Conservation (phyloP, 2,888 invertebrate genomes). For the Chalcis sispes region DNA sequence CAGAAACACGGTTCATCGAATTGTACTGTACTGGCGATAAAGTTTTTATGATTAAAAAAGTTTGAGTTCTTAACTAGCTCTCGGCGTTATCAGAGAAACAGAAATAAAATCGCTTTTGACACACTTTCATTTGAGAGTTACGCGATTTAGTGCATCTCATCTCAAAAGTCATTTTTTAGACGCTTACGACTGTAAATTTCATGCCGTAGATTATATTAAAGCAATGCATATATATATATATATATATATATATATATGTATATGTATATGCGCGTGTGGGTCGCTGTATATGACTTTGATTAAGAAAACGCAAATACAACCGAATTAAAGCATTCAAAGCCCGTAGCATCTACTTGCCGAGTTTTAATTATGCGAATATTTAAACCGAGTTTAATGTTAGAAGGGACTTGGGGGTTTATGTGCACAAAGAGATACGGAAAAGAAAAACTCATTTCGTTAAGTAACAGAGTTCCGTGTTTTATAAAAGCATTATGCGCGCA, state of each 20-base stretch:
- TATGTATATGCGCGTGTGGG: too few relatives aligned
- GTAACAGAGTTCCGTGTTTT: constrained; percentile 17
- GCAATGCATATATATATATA: neutral
- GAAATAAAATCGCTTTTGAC: constrained; percentile 40
- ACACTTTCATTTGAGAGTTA: constrained; percentile 27
- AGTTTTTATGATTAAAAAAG: constrained; percentile 39
- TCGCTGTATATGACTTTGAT: too few relatives aligned
- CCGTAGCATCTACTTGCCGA: neutral
- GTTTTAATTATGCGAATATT: constrained; percentile 31
- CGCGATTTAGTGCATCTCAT: neutral
- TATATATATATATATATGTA: too few relatives aligned
- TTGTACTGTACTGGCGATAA: constrained; percentile 10
- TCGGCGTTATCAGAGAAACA: neutral
- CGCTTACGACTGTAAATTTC: constrained; percentile 19
- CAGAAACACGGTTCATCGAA: too few relatives aligned
- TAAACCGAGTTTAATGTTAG: neutral
- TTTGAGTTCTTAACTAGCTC: neutral
- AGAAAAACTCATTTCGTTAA: constrained; percentile 46
- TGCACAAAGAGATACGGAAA: neutral
- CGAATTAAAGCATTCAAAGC: neutral
- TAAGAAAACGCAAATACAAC: too few relatives aligned
- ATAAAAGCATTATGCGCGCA: neutral
- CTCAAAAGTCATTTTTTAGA: constrained; percentile 30
- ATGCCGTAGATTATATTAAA: neutral
- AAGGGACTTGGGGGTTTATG: neutral